Evolutionary conservation across 2,888 invertebrate species (phyloP), one percentile per base, ranked within the genome.

Genomic region (Epirrhoe alternata): DNA sequence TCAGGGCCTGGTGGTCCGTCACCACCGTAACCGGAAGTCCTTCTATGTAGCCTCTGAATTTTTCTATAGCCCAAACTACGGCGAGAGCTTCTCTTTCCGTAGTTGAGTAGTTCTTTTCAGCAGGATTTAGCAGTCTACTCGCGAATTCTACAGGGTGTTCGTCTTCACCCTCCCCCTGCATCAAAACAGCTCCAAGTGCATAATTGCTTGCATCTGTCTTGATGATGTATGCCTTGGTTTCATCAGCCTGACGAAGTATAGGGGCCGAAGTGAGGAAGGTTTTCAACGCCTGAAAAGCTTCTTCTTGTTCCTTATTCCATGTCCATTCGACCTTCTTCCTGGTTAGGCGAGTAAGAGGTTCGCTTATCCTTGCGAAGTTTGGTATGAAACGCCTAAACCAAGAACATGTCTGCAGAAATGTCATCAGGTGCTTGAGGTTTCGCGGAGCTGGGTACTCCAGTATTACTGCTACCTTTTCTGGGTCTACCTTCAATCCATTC

Each of bases 1-100:
- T 73, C 2, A 94, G 73, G 0, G 88, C 86, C 64, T 88, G 83
- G 24, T 76, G 92, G 66, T 93, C 93, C 0, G 87, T 89, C 5
- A 81, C 68, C 0, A 92, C 67, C 0, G 72, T 76, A 12, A 89
- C 81, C 0, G 71, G 55, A 0, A 75, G 45, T 0, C 72, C 42
- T 80, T 86, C 51, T 84, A 75, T 68, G 85, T 72, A 64, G 76
- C 86, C 73, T 24, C 74, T 10, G 42, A 74, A 72, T 10, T 68
- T 71, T 1, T 35, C n/a, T 0, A 72, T 35, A 0, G 72, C 71
- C 70, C 69, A 74, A 0, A 72, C 66, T 5, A 61, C 49, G 0
- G 68, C 68, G 0, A 68, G 56, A 1, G 70, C 70, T 38, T 68
- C 70, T 49, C 61, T 45, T 30, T 68, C 70, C 0, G 70, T 71